Base-by-base conservation (phyloP, 2,888 invertebrate genomes). In the Listrodromus nycthemerus region DNA sequence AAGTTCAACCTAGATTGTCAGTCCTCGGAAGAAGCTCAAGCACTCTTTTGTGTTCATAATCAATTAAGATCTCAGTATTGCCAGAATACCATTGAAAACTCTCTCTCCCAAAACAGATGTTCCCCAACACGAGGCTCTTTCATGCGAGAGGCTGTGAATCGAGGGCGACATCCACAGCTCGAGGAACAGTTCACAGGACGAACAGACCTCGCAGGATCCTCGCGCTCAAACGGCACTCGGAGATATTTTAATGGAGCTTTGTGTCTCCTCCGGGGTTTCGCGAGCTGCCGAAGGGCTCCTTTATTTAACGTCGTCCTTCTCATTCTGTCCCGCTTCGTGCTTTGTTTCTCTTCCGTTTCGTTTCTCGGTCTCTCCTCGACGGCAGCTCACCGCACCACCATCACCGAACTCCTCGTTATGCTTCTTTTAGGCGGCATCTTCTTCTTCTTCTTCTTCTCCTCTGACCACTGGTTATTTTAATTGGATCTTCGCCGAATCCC, bases 401-500 rank as follows among this genome's bases (percentile, higher is more conserved):
- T 69, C 73, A 77, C 80, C 83, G 71, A 75, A 76, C 70, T 73
- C 67, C 85, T 87, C 87, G 86, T 86, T 86, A 86, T 86, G 83
- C 82, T 86, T 86, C 83, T 87, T 86, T 86, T 80, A 83, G 80
- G 69, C 75, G 83, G 41, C 41, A 71, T 81, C 78, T 76, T 79
- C 71, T 80, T 77, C 76, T 48, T 52, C n/a, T 52, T 30, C 41
- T 37, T 37, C 37, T 37, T 45, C 13, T 45, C 74, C 84, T 84
- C 88, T 89, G 89, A 90, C 91, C 91, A 90, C 91, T 90, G 91
- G 92, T 91, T 92, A 93, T 92, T 93, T 93, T 93, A 93, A 93
- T 93, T 93, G 93, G 93, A 93, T 93, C 93, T 93, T 92, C 92
- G 92, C 87, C 91, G 91, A 92, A 91, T 91, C 91, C 89, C 90